Evolutionary conservation across 2,797 vertebrate species (phyloP).

Genomic region (Lophius americanus): DNA sequence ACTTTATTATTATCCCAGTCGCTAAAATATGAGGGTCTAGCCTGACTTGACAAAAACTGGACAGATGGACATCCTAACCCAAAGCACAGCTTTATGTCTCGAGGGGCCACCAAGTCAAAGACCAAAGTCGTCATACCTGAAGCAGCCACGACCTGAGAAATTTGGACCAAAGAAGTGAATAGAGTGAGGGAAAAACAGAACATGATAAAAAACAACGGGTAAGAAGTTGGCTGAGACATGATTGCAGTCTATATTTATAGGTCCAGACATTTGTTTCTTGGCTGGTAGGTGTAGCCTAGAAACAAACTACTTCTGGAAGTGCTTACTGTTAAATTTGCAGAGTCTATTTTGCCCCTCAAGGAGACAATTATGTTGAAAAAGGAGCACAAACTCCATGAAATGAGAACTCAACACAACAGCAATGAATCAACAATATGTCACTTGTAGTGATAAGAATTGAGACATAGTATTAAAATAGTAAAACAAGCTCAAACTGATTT

Average conservation of each 20-base stretch:
- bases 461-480: too few relatives aligned
- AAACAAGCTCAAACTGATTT: too few relatives aligned
- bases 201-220: background rate
- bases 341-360: conserved; percentile 21
- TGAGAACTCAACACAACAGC: conserved; percentile 1
- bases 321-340: conserved; percentile 38
- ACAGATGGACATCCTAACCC: conserved; percentile 34
- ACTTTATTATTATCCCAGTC: too few relatives aligned
- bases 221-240: conserved; percentile 37
- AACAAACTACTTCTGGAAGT: conserved; percentile 37
- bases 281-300: conserved; percentile 30
- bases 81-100: conserved; percentile 59
- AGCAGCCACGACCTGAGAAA: conserved; percentile 30
- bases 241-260: conserved; percentile 39
- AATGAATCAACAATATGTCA: too few relatives aligned
- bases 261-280: conserved; percentile 24
- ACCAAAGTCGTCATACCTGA: conserved; percentile 46
- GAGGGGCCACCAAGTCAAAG: conserved; percentile 27
- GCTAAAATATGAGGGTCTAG: too few relatives aligned
- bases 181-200: conserved; percentile 17
- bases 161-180: conserved; percentile 25
- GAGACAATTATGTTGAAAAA: conserved; percentile 31
- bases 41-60: too few relatives aligned
- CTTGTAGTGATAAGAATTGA: too few relatives aligned
- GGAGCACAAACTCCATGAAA: conserved; percentile 16